Base-by-base conservation (phyloP, 1,140 invertebrate species). In the Drosophila insularis region DNA sequence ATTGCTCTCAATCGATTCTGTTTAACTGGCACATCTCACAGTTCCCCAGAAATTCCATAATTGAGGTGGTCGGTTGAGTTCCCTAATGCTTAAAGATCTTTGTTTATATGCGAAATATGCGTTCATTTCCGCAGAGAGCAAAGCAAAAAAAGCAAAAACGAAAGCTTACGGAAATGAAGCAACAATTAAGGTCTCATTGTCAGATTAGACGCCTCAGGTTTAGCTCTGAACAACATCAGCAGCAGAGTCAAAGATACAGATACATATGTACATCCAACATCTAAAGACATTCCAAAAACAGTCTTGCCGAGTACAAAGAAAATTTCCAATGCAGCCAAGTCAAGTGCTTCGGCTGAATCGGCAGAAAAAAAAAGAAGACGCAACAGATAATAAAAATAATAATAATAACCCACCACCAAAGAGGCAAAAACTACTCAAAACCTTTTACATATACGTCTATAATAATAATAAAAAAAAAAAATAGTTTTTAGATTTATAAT, bases 91-190 rank as follows among this genome's bases (percentile, higher is more conserved):
- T 11, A 32, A 32, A 74, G 63, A 86, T 78, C 81, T 86, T 80
- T 50, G 43, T 82, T 87, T 77, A 82, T 77, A 82, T 80, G 82
- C 84, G 62, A 87, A 87, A 87, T 82, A 87, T 82, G 82, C 69
- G 84, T 54, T 82, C 82, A 87, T 87, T 87, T 87, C 82, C 82
- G 79, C 77, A 66, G 27, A 27, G 23, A 23, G 70, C 58, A 68
- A 86, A 86, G 63, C 70, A 61, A 69, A 86, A 86, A 68, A 86
- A 86, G 63, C 70, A 61, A 69, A 86, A 86, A 85, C 70, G 74
- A 85, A 85, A 85, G 79, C 82, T 79, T 63, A 72, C 84, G 82
- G 82, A 87, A 87, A 87, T 89, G 84, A 87, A 81, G 78, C 81
- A 61, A 59, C 81, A 70, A 85, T 85, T 85, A 85, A 87, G 81